phyloP scores from a whole-genome alignment of 2,888 invertebrate genomes.

The Chaitophorus viminalis region DNA sequence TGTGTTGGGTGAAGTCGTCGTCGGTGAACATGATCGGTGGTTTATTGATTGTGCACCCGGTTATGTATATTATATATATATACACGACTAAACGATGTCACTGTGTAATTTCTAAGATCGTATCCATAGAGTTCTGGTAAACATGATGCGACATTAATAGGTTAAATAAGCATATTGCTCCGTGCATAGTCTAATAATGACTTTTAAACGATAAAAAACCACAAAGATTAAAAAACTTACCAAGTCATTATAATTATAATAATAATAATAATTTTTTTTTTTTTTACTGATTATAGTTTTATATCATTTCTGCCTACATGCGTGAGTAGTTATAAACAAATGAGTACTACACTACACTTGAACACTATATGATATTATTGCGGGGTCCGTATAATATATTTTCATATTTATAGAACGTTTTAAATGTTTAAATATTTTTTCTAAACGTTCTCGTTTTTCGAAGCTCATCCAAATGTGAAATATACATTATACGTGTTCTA shows the following conservation, averaged over 20 bases:
- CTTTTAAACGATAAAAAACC: conserved; percentile 28
- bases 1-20: conserved; percentile 24
- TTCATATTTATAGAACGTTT: background rate
- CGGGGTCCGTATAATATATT: background rate
- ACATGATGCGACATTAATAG: conserved; percentile 42
- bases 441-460: background rate
- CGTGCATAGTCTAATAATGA: conserved; percentile 16
- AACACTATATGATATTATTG: background rate
- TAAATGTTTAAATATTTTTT: background rate
- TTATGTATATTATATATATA: no score
- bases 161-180: conserved; percentile 43
- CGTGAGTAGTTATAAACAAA: background rate
- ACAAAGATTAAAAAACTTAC: conserved; percentile 52
- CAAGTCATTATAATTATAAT: conserved; percentile 38
- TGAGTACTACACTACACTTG: background rate
- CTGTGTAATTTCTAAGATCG: conserved; percentile 59
- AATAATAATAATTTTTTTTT: background rate
- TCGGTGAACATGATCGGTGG: conserved; percentile 29
- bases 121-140: conserved; percentile 52
- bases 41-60: conserved; percentile 53
- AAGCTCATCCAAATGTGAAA: background rate
- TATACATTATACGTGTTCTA: background rate
- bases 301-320: background rate
- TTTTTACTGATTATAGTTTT: background rate
- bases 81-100: conserved; percentile 46